Conservation (phyloP, 2,888 invertebrate species). For the Atrina japonica region DNA sequence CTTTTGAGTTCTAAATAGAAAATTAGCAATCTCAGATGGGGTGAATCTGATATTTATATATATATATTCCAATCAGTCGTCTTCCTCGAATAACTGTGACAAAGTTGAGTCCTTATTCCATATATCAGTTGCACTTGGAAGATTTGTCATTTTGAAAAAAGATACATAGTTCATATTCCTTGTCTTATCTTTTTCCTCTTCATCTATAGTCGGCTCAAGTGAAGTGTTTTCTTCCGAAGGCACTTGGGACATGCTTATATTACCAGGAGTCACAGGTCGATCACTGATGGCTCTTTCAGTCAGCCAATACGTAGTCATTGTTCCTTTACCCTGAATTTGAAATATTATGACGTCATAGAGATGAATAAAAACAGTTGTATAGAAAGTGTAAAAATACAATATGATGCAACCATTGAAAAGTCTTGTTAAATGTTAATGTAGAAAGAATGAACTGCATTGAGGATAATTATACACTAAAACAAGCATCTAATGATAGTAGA, state of each 20-base stretch:
- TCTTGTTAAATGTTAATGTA: not conserved
- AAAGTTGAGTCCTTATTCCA: constrained; percentile 5
- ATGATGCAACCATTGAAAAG: too few relatives aligned
- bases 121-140: constrained; percentile 28
- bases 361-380: not conserved
- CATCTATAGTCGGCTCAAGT: not conserved
- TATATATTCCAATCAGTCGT: not conserved
- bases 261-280: not conserved
- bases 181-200: not conserved
- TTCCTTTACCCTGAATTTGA: constrained; percentile 71
- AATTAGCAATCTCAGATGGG: too few relatives aligned
- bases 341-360: not conserved
- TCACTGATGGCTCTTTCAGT: constrained; percentile 31
- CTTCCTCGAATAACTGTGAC: constrained; percentile 16
- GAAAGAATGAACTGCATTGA: not conserved
- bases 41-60: too few relatives aligned
- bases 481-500: too few relatives aligned
- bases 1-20: too few relatives aligned
- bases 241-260: constrained; percentile 2
- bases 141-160: constrained; percentile 7
- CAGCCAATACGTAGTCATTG: constrained; percentile 74
- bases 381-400: too few relatives aligned
- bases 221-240: not conserved
- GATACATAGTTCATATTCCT: constrained; percentile 11
- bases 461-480: too few relatives aligned